Percentiles rank a stretch among this genome's conserved stretches.
These are phyloP conservation scores for Desoria tigrina DNA, from an alignment of 2,888 invertebrate genomes.

Conservation along the genomic window DNA sequence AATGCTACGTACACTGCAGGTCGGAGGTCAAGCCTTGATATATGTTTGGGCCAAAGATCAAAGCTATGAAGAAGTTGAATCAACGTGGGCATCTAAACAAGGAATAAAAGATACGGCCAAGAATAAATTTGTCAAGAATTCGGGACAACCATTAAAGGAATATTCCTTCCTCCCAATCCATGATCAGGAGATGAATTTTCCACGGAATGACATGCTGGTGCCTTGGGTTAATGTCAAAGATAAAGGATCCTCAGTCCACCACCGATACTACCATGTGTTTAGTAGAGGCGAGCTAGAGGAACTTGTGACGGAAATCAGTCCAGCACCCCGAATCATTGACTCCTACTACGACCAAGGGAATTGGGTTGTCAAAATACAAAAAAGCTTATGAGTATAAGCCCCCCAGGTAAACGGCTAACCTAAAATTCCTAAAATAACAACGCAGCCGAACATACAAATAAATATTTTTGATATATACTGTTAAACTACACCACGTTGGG, in stretches of 20 bases:
- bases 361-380: conserved; percentile 71
- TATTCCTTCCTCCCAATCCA: conserved; percentile 71
- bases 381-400: conserved; percentile 6
- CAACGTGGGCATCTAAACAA: conserved; percentile 68
- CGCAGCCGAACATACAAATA: too few relatives aligned
- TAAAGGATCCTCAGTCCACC: conserved; percentile 60
- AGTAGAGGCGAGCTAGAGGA: conserved; percentile 75
- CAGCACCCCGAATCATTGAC: conserved; percentile 62
- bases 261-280: conserved; percentile 93
- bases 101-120: conserved; percentile 58
- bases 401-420: too few relatives aligned
- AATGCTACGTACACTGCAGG: conserved; percentile 71
- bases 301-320: conserved; percentile 64
- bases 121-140: conserved; percentile 17
- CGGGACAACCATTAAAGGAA: conserved; percentile 14
- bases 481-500: too few relatives aligned
- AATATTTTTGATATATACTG: too few relatives aligned
- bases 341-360: conserved; percentile 95
- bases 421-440: too few relatives aligned
- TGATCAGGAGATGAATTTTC: conserved; percentile 85
- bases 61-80: conserved; percentile 66
- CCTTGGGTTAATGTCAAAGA: conserved; percentile 75
- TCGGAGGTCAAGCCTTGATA: conserved; percentile 75
- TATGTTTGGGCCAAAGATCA: conserved; percentile 98
- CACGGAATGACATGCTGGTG: conserved; percentile 85